phyloP scores from a whole-genome alignment of 2,888 invertebrate species.

The Lasioglossum malachurum region DNA sequence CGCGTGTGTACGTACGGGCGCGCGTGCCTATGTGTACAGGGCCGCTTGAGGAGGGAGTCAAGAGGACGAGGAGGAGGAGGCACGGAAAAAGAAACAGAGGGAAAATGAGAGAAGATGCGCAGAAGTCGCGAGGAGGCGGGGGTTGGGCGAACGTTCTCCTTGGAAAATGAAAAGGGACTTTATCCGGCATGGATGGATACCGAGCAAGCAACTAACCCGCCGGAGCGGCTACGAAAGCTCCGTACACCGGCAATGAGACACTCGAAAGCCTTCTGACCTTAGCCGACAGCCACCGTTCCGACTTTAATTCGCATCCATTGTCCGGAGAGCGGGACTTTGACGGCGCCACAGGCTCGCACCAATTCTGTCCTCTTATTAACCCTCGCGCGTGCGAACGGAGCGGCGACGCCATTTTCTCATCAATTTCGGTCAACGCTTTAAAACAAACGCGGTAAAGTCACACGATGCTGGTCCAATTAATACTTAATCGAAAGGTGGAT shows the following conservation, averaged over 20 bases:
- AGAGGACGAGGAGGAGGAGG: constrained; percentile 19
- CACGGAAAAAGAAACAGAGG: constrained; percentile 35
- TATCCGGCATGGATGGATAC: constrained; percentile 70
- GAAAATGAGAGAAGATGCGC: constrained; percentile 49
- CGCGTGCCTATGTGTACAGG: neutral
- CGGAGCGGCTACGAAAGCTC: constrained; percentile 47
- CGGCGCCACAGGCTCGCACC: constrained; percentile 33
- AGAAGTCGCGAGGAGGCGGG: constrained; percentile 38
- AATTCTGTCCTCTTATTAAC: constrained; percentile 45
- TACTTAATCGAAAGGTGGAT: no score
- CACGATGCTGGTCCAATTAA: no score
- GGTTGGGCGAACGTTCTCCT: constrained; percentile 69
- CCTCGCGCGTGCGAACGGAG: neutral
- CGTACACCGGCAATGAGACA: constrained; percentile 45
- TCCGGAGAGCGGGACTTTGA: constrained; percentile 51
- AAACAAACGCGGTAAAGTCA: no score
- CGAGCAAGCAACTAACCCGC: constrained; percentile 65
- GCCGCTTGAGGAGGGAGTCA: neutral
- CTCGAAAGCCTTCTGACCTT: constrained; percentile 64
- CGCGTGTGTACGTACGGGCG: neutral
- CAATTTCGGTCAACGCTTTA: neutral
- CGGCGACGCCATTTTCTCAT: neutral
- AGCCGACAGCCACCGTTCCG: constrained; percentile 50
- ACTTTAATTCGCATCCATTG: constrained; percentile 70
- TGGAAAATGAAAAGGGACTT: constrained; percentile 74